These are phyloP conservation scores for Sebastes oblongus DNA, from an alignment of 2,797 vertebrate genomes.

Conservation along the genomic window DNA sequence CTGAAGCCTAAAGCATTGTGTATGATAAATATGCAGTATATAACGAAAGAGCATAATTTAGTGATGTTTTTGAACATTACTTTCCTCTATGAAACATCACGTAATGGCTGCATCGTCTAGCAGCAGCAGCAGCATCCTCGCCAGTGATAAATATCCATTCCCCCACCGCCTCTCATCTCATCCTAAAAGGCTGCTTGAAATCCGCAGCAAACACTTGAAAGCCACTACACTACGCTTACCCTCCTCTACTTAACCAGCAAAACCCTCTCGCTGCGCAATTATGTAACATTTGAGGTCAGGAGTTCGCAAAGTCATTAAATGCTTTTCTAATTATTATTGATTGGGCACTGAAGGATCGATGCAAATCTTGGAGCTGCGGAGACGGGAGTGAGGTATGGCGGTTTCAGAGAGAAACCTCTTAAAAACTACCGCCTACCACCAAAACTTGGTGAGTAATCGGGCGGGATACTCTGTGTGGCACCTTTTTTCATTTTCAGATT, in stretches of 20 bases:
- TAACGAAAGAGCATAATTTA: background rate
- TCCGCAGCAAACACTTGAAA: constrained; percentile 55
- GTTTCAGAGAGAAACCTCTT: background rate
- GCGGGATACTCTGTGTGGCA: background rate
- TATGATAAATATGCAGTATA: background rate
- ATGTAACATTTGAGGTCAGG: constrained; percentile 66
- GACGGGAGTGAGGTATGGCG: constrained; percentile 21
- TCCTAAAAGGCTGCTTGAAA: constrained; percentile 59
- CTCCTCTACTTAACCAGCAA: constrained; percentile 48
- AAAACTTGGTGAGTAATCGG: background rate
- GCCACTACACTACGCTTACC: constrained; percentile 41
- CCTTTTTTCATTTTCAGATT: constrained; percentile 12
- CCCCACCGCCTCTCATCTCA: constrained; percentile 30
- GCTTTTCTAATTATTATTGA: constrained; percentile 83
- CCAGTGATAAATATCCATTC: constrained; percentile 30
- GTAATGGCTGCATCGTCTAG: constrained; percentile 6
- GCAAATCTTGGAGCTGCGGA: constrained; percentile 51
- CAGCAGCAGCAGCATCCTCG: constrained; percentile 8
- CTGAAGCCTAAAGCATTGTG: background rate
- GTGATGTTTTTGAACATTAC: background rate
- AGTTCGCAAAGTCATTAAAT: constrained; percentile 79
- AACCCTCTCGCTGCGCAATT: constrained; percentile 46
- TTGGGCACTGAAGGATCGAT: constrained; percentile 64
- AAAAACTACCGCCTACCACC: background rate
- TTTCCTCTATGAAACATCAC: background rate